A percentile compares a stretch with the other conserved stretches of the same genome.
Evolutionary conservation across 1,140 invertebrate species (phyloP).

Genomic region (Sminthurides bifidus): DNA sequence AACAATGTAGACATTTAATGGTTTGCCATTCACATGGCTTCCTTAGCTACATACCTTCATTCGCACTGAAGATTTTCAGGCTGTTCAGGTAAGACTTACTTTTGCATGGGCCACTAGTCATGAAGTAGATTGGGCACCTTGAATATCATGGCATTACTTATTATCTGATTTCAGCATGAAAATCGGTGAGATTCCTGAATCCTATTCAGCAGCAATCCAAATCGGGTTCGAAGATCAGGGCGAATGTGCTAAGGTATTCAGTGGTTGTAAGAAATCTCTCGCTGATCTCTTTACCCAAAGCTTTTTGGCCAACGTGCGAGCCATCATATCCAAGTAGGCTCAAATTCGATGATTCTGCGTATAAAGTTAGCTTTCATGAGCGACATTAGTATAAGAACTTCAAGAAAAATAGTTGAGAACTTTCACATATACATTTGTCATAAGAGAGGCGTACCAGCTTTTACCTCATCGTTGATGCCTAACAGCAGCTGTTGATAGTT

Average conservation of each 20-base stretch:
- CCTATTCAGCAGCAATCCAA: conserved; percentile 13
- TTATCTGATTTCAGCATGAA: conserved; percentile 16
- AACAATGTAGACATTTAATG: conserved; percentile 13
- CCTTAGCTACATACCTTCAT: conserved; percentile 3
- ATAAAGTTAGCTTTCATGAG: background rate
- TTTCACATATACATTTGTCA: too few relatives aligned
- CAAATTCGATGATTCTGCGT: background rate
- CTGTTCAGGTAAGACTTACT: conserved; percentile 16
- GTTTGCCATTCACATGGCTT: conserved; percentile 29
- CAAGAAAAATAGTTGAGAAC: too few relatives aligned
- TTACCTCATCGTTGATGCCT: too few relatives aligned
- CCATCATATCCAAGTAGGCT: background rate
- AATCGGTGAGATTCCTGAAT: conserved; percentile 6
- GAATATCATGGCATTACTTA: background rate
- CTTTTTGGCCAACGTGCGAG: background rate
- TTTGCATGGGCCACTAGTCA: background rate
- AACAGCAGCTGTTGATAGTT: too few relatives aligned
- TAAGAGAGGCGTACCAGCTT: too few relatives aligned
- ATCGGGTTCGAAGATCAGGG: conserved; percentile 23
- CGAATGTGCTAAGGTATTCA: conserved; percentile 10
- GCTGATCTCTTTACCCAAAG: background rate
- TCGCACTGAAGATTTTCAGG: background rate
- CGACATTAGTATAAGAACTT: too few relatives aligned
- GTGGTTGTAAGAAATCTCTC: conserved; percentile 4
- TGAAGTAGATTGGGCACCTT: background rate